Evolutionary conservation across 2,797 vertebrate genomes (phyloP).

Genomic region (Liasis olivaceus): DNA sequence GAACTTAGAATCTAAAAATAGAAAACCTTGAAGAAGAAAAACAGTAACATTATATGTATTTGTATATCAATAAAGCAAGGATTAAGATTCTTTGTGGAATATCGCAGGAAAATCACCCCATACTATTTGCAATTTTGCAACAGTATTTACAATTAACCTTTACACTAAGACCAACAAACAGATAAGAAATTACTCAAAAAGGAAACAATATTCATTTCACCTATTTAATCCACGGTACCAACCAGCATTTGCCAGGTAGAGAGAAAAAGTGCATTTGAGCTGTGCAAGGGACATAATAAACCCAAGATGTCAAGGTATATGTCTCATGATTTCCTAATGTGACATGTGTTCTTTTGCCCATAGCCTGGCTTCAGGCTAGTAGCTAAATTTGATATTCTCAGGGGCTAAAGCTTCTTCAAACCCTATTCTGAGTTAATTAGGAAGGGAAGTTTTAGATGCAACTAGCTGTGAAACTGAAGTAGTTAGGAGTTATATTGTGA

Average conservation of each 20-base stretch:
- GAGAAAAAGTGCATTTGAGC: neutral
- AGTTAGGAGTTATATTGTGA: constrained; percentile 54
- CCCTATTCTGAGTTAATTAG: constrained; percentile 72
- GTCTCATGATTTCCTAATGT: constrained; percentile 70
- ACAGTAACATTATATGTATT: neutral
- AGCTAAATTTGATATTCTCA: constrained; percentile 76
- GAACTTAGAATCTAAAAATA: neutral
- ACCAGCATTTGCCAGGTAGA: constrained; percentile 16
- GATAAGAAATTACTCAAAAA: constrained; percentile 21
- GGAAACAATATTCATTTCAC: neutral
- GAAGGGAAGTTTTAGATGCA: constrained; percentile 67
- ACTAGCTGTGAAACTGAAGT: constrained; percentile 50
- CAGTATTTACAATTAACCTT: constrained; percentile 36
- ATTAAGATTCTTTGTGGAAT: constrained; percentile 5
- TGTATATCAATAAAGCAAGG: neutral
- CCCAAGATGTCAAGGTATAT: constrained; percentile 69
- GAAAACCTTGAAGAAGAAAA: neutral
- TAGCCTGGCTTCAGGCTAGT: constrained; percentile 72
- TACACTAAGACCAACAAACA: neutral
- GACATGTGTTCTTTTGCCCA: constrained; percentile 75
- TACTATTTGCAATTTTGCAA: neutral
- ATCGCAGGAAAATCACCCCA: constrained; percentile 24
- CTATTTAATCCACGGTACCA: constrained; percentile 38
- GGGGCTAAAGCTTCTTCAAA: constrained; percentile 71
- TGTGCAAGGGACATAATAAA: constrained; percentile 48